These are phyloP conservation scores for Saccostrea glomerata DNA, from an alignment of 1,140 invertebrate genomes.

Conservation along the genomic window DNA sequence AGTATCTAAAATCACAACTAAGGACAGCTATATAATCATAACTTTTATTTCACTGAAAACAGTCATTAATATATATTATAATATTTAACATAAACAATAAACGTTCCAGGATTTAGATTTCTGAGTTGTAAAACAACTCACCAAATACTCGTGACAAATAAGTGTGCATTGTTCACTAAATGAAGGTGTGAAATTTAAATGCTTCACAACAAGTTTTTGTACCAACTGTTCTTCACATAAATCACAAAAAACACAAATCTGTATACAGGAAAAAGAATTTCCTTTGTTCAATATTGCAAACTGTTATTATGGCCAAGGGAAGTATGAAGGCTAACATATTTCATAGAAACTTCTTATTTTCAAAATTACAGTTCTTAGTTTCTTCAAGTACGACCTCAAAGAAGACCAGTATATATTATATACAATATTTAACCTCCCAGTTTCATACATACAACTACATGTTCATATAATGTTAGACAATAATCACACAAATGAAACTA, in stretches of 20 bases:
- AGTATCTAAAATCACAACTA: background rate
- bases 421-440: no score
- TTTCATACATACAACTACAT: no score
- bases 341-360: no score
- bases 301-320: no score
- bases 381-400: no score
- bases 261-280: background rate
- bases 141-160: background rate
- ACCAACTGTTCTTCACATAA: background rate
- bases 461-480: no score
- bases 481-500: no score
- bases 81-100: slow-evolving; percentile 37
- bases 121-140: background rate
- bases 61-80: slow-evolving; percentile 5
- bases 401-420: no score
- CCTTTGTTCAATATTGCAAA: background rate
- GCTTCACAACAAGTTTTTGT: slow-evolving; percentile 26
- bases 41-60: slow-evolving; percentile 34
- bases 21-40: background rate
- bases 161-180: background rate
- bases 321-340: no score
- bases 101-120: background rate
- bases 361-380: no score
- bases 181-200: background rate
- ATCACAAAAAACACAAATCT: background rate